phyloP scores from a whole-genome alignment of 2,888 invertebrate species.

The Eupithecia subumbrata region DNA sequence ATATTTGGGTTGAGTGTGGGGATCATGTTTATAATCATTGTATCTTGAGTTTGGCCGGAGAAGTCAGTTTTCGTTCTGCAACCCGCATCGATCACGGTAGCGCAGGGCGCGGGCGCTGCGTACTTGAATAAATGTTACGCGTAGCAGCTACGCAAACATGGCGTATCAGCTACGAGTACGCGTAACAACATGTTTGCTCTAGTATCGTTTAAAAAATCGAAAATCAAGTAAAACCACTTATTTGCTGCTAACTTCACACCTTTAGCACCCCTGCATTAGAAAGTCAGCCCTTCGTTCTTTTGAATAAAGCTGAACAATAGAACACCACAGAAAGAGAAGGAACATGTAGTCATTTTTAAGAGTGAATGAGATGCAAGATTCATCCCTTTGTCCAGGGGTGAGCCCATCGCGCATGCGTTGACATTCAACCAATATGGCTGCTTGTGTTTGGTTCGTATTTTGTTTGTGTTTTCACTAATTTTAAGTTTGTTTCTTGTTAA shows the following conservation, averaged over 20 bases:
- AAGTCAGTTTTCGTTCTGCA: neutral
- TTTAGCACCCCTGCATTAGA: conserved; percentile 55
- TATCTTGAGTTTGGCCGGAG: no score
- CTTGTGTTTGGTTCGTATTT: conserved; percentile 62
- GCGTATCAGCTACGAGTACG: neutral
- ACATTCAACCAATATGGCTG: conserved; percentile 78
- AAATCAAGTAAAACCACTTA: conserved; percentile 7
- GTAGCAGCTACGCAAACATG: neutral
- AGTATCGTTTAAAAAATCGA: neutral
- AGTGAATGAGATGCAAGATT: conserved; percentile 53
- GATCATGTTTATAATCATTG: neutral
- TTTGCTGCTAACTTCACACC: conserved; percentile 64
- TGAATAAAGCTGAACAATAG: conserved; percentile 71
- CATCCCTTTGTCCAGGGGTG: conserved; percentile 67
- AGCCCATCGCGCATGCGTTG: conserved; percentile 65
- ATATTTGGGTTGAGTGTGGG: no score
- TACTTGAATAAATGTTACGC: neutral
- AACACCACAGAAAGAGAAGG: conserved; percentile 49
- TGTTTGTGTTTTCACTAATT: conserved; percentile 46
- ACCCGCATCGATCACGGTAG: no score
- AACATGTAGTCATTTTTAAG: conserved; percentile 31
- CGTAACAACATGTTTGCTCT: neutral
- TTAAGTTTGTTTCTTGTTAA: conserved; percentile 9
- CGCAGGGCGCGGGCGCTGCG: neutral
- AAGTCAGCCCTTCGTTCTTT: conserved; percentile 66